A percentile compares a stretch with the other conserved stretches of the same genome.
Evolutionary conservation across 2,797 vertebrate genomes (phyloP).

Genomic region (Sciurus vulgaris): DNA sequence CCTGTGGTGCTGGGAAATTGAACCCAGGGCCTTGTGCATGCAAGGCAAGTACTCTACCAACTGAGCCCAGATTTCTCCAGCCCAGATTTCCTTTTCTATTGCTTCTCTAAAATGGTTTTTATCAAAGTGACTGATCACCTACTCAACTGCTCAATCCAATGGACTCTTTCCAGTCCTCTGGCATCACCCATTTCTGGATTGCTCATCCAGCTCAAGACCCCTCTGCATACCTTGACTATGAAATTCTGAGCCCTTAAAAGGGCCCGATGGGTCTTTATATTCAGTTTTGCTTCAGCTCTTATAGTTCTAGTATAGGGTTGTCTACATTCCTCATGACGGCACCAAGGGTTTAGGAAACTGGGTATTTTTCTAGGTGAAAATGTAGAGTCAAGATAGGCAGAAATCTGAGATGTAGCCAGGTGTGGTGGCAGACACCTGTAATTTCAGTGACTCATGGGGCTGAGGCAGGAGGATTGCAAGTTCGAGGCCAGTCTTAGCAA

Average conservation of each 20-base stretch:
- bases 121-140: not conserved
- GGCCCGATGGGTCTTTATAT: not conserved
- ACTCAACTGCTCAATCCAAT: not conserved
- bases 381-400: not conserved
- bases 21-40: no score
- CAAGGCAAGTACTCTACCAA: no score
- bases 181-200: not conserved
- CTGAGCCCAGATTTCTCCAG: no score
- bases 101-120: slow-evolving; percentile 19
- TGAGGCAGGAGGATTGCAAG: no score
- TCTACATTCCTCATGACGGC: not conserved
- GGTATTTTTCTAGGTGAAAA: slow-evolving; percentile 33
- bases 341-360: slow-evolving; percentile 28
- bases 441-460: no score
- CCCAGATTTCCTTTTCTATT: slow-evolving; percentile 45
- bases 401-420: not conserved
- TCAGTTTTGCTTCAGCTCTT: not conserved
- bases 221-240: not conserved
- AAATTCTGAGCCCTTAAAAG: not conserved
- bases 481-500: no score
- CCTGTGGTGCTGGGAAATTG: no score
- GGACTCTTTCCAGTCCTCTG: not conserved
- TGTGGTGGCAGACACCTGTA: no score
- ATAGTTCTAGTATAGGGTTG: not conserved
- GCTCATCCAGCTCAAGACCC: not conserved